Base-by-base conservation (phyloP, 2,888 invertebrate species). In the Pollenia angustigena region DNA sequence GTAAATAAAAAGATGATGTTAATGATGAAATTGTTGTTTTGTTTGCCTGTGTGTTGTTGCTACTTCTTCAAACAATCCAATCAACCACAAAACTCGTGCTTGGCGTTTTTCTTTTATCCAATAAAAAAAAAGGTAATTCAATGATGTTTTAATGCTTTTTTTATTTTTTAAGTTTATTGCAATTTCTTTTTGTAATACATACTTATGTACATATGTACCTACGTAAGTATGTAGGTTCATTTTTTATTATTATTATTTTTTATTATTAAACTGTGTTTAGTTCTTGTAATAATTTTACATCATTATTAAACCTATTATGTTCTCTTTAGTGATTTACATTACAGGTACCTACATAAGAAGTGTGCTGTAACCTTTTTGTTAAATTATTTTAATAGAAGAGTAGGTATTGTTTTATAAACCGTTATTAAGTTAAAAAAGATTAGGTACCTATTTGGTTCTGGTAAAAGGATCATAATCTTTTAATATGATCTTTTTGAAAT, bases 61-160 rank as follows among this genome's bases (percentile, higher is more conserved):
- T 56, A 42, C 50, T 42, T 83, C 54, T 71, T 76, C n/a, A 58
- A 60, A 58, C 52, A 40, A 62, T 72, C 64, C 72, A 58, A 79
- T 84, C 84, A 74, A 58, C 72, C 46, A 60, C 46, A 58, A 32
- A 60, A 79, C 79, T 72, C 58, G 72, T 84, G 72, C 66, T 60
- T 72, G 11, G n/a, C 64, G 64, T 72, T 79, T 79, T 79, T 40
- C 44, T 52, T 11, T 42, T 54, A 74, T 83, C 1, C 32, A 32
- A 32, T 32, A 32, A 32, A 4, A 32, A 4, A 32, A 60, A 52
- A 79, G 56, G 48, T 78, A 66, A 78, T 68, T 48, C 69, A 32
- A 69, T 68, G 46, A 60, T 52, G 32, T 60, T 23, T 68, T 56
- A 12, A 58, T 52, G 11, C 23, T 60, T 1, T 62, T 52, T 60